A percentile compares a stretch with the other conserved stretches of the same genome.
These are phyloP conservation scores for Lycocerus yunnanus DNA, from an alignment of 2,888 invertebrate genomes.

Conservation along the genomic window DNA sequence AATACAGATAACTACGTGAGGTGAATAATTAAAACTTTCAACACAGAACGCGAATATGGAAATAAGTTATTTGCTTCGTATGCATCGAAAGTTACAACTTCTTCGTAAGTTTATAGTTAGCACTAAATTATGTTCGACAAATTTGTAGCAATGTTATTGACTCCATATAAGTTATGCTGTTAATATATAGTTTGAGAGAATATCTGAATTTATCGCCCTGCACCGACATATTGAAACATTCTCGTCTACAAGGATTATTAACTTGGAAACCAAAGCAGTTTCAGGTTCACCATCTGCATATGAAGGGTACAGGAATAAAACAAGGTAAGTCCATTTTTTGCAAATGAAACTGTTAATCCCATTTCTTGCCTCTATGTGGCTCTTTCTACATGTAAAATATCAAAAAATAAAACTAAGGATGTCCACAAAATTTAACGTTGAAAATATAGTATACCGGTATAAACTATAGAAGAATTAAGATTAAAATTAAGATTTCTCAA, in stretches of 20 bases:
- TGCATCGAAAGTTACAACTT: background rate
- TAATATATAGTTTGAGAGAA: slow-evolving; percentile 1
- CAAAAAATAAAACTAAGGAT: no score
- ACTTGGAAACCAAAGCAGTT: slow-evolving; percentile 15
- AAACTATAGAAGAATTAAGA: no score
- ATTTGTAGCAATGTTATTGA: slow-evolving; percentile 11
- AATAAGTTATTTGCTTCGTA: background rate
- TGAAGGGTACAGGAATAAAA: no score
- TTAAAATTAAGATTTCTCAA: no score
- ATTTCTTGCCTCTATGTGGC: no score
- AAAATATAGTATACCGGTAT: no score
- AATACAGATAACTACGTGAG: background rate
- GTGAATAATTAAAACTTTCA: background rate
- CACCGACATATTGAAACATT: slow-evolving; percentile 16
- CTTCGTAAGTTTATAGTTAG: background rate
- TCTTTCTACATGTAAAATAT: no score
- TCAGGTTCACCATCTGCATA: slow-evolving; percentile 2
- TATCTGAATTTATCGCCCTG: slow-evolving; percentile 9
- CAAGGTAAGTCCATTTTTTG: no score
- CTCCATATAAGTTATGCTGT: background rate
- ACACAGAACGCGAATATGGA: background rate
- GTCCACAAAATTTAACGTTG: no score
- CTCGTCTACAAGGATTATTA: slow-evolving; percentile 13
- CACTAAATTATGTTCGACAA: slow-evolving; percentile 7
- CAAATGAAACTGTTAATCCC: no score